Evolutionary conservation across 2,113 vertebrate genomes (phyloP), one percentile per base, ranked within the genome.

Genomic region (Phylloscopus whistleri): DNA sequence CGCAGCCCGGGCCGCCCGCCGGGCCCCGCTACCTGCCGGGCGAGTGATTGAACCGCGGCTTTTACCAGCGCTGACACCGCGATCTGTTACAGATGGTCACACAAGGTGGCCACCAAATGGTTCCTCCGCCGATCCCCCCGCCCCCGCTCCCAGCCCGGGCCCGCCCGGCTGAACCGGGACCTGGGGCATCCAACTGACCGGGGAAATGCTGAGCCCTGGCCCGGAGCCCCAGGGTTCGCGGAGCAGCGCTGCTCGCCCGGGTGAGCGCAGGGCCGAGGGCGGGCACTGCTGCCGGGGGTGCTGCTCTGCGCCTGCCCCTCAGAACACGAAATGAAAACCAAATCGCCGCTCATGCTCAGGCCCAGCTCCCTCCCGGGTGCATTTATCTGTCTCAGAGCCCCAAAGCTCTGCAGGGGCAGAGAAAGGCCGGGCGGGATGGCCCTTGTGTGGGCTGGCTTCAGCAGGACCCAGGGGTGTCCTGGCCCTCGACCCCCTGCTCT

Each of bases 51-150:
- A 95, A 95, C 82, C 76, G 17, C 18, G 10, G 78, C 49, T 84
- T 95, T 91, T 92, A 95, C 95, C 68, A 84, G 96, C n/a, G 30
- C 33, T 81, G 95, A 93, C 90, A 80, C 92, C 69, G 60, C 96
- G 96, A 97, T 96, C 93, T 94, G 44, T 87, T 94, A 81, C 98
- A 98, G 97, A 97, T 97, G 97, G 97, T 96, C 97, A 88, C 97
- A 96, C 97, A 94, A 95, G 96, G 97, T 96, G 97, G 96, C 43
- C 95, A 92, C 95, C 95, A 97, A 97, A 97, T 95, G 96, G 95
- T 21, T 95, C 83, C 96, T 78, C 56, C 4, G 82, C 67, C 63
- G 31, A 70, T 82, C 59, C 27, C 39, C 23, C 15, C 26, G 21
- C 3, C 24, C 48, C 58, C 19, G 24, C n/a, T 24, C 23, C 74